Base-by-base conservation (phyloP, 1,140 invertebrate genomes). In the Littorina saxatilis region DNA sequence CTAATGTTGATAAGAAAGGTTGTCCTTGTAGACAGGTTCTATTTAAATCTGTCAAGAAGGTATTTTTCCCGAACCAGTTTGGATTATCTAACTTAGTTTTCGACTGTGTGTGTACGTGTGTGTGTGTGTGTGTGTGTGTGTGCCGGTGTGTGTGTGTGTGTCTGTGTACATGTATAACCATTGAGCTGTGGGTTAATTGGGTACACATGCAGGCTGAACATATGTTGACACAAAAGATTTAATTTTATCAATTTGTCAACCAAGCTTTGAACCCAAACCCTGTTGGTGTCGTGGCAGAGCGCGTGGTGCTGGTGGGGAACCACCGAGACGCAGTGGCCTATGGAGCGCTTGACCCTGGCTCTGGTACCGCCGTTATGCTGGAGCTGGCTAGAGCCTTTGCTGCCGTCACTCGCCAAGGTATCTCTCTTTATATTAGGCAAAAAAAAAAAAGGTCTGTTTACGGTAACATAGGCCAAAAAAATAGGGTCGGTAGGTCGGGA, bases 281-380 rank as follows among this genome's bases (percentile, higher is more conserved):
- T n/a, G 27, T 66, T n/a, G 63, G 52, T 40, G 29, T 66, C n/a
- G 1, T 78, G 76, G n/a, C 76, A 90, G 93, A 95, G 84, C 84
- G 93, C 1, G 95, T 94, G 85, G 92, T 95, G 27, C 88, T 95
- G 35, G 82, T 95, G 20, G 94, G 94, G 35, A 94, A 94, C 85
- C 94, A 95, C 87, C 89, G 94, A 83, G 94, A 95, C 86, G 93
- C 94, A 15, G 94, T 94, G 93, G 93, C 92, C 15, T 93, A 93
- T 82, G 94, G 94, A 15, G 92, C 93, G 11, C 83, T 94, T 23
- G 94, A 95, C 88, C 94, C 94, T 23, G 91, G 92, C 17, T 91
- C 88, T 83, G 94, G 94, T 7, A 94, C 94, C 23, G 94, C 94
- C 20, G 89, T 91, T 5, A 87, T 95, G 85, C 88, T 94, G 73